phyloP scores from a whole-genome alignment of 2,113 vertebrate genomes.

The Lycocorax pyrrhopterus region DNA sequence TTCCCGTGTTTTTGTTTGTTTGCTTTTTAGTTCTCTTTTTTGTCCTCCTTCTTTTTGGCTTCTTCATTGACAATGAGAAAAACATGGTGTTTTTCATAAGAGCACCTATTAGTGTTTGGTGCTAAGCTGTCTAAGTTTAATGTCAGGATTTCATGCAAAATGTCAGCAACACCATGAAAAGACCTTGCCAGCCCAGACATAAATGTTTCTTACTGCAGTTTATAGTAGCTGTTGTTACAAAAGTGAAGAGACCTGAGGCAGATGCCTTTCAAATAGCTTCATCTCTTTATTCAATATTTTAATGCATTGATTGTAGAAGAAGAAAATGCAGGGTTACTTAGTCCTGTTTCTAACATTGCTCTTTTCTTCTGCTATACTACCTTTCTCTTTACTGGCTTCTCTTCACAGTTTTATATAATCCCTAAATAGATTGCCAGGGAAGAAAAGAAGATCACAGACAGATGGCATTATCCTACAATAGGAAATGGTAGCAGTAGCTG shows the following conservation, averaged over 20 bases:
- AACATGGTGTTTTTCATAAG: neutral
- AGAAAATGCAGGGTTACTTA: neutral
- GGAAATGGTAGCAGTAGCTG: neutral
- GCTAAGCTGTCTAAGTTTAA: neutral
- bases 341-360: neutral
- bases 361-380: neutral
- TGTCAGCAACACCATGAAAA: neutral
- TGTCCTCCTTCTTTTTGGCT: neutral
- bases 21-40: neutral
- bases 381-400: neutral
- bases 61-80: neutral
- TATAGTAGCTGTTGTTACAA: neutral
- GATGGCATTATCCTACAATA: neutral
- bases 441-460: neutral
- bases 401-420: neutral
- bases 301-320: neutral
- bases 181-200: neutral
- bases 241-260: neutral
- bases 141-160: neutral
- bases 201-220: neutral
- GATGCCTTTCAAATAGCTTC: neutral
- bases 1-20: too few relatives aligned
- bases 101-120: neutral
- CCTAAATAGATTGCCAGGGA: neutral
- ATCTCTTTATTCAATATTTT: neutral